These are phyloP conservation scores for Cranoglanis bouderius DNA, from an alignment of 2,113 vertebrate genomes.

Conservation along the genomic window DNA sequence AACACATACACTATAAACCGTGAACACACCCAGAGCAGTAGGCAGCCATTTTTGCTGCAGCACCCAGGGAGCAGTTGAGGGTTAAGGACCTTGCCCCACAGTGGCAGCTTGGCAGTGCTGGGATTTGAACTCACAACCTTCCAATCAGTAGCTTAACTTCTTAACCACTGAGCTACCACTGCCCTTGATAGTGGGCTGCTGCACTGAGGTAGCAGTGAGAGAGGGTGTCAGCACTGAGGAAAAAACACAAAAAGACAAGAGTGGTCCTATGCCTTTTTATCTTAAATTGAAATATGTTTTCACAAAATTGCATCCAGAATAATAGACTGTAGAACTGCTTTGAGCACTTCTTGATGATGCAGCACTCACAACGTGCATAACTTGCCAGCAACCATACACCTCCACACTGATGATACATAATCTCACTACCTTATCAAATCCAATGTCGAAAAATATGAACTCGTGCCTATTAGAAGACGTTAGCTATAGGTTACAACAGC, in stretches of 20 bases:
- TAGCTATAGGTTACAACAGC: not conserved
- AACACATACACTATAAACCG: no score
- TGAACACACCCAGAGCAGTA: no score
- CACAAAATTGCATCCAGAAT: not conserved
- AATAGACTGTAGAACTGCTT: not conserved
- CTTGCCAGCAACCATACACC: slow-evolving; percentile 1
- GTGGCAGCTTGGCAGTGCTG: no score
- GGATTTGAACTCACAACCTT: no score
- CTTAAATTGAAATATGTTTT: slow-evolving; percentile 14
- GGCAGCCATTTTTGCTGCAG: no score
- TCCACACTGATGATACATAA: not conserved
- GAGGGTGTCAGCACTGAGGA: not conserved
- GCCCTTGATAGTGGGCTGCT: not conserved
- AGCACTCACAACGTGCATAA: not conserved
- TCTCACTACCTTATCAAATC: not conserved
- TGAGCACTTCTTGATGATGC: not conserved
- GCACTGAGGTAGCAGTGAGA: not conserved
- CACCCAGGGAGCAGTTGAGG: no score
- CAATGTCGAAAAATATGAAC: not conserved
- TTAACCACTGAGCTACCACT: no score
- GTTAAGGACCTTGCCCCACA: no score
- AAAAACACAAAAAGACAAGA: not conserved
- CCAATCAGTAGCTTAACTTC: no score
- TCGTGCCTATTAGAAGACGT: not conserved
- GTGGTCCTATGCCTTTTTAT: not conserved